These are phyloP conservation scores for Lasioglossum albipes DNA, from an alignment of 1,140 invertebrate genomes.

Conservation along the genomic window DNA sequence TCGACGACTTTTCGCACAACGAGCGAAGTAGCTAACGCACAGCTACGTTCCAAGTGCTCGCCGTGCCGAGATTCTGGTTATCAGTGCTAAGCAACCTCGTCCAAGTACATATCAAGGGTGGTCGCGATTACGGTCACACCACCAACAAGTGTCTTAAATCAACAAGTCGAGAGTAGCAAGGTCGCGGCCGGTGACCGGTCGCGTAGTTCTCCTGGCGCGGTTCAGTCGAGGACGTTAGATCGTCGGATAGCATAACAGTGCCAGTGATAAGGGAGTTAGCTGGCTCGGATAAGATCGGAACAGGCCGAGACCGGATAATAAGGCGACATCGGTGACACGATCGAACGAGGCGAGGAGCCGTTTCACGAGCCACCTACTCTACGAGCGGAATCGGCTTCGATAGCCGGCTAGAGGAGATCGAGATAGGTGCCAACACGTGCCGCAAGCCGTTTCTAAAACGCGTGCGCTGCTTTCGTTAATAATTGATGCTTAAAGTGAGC, in stretches of 20 bases:
- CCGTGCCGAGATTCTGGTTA: too few relatives aligned
- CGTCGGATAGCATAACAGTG: conserved; percentile 6
- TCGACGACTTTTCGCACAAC: too few relatives aligned
- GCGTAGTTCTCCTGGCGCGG: conserved; percentile 31
- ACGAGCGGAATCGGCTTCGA: background rate
- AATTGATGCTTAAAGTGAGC: conserved; percentile 30
- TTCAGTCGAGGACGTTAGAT: conserved; percentile 33
- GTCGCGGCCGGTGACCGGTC: conserved; percentile 24
- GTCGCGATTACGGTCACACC: conserved; percentile 50
- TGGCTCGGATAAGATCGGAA: background rate
- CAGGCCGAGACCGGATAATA: background rate
- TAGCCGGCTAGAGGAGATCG: background rate
- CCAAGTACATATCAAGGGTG: conserved; percentile 11
- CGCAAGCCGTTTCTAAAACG: conserved; percentile 30
- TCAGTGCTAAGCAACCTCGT: background rate
- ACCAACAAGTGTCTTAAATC: conserved; percentile 69
- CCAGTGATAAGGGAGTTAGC: conserved; percentile 9
- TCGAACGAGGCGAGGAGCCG: conserved; percentile 4
- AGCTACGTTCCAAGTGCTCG: too few relatives aligned
- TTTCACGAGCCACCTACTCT: background rate
- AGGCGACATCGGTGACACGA: background rate
- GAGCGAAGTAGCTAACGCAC: too few relatives aligned
- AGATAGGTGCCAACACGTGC: conserved; percentile 31
- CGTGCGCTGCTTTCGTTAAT: conserved; percentile 46
- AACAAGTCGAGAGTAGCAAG: conserved; percentile 62